phyloP scores from a whole-genome alignment of 2,888 invertebrate genomes.

The Apamea crenata region DNA sequence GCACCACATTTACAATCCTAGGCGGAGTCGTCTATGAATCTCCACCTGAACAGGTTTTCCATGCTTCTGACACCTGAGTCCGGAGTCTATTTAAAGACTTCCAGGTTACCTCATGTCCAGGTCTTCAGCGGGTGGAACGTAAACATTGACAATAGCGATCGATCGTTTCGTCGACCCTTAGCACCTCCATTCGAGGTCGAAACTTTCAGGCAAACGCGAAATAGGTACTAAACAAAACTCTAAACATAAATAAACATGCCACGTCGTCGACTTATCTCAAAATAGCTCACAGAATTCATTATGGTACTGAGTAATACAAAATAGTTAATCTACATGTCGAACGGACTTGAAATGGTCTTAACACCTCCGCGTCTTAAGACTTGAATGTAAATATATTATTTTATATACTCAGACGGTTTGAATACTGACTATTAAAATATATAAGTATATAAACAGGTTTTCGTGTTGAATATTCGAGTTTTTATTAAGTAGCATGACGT shows the following conservation, averaged over 20 bases:
- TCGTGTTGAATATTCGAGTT: not conserved
- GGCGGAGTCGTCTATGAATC: too few relatives aligned
- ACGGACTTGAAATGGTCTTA: not conserved
- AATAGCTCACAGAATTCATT: constrained; percentile 24
- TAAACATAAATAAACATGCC: constrained; percentile 1
- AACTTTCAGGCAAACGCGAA: not conserved
- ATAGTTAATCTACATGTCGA: constrained; percentile 10
- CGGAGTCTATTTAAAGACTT: too few relatives aligned
- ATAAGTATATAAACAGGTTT: constrained; percentile 18
- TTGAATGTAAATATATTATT: constrained; percentile 11
- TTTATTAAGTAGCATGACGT: not conserved
- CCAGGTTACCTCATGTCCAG: too few relatives aligned
- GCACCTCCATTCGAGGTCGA: not conserved
- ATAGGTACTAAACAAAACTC: not conserved
- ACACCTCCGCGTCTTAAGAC: constrained; percentile 20
- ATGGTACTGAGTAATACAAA: not conserved
- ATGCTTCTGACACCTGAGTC: too few relatives aligned
- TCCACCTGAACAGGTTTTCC: too few relatives aligned
- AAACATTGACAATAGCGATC: too few relatives aligned
- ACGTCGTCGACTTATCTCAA: constrained; percentile 1
- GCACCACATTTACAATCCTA: too few relatives aligned
- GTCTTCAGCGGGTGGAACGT: too few relatives aligned
- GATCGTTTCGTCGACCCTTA: too few relatives aligned
- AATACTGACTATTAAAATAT: not conserved
- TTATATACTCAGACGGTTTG: not conserved